phyloP scores from a whole-genome alignment of 2,797 vertebrate species.

The Sebastes reedi region DNA sequence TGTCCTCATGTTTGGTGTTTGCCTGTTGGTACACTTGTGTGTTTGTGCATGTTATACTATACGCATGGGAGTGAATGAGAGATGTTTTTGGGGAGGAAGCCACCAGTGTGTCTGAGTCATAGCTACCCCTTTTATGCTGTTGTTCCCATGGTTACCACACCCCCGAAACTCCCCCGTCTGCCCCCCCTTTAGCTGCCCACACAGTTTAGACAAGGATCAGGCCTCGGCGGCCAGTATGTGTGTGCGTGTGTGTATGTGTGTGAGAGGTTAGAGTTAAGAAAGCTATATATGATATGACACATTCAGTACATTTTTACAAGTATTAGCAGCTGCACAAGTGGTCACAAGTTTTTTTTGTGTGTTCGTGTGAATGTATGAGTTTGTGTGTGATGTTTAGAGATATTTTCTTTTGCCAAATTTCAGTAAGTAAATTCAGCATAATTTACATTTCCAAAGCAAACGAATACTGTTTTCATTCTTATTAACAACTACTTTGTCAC shows the following conservation, averaged over 20 bases:
- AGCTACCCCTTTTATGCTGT: constrained; percentile 40
- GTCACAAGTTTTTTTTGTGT: constrained; percentile 10
- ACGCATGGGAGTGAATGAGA: neutral
- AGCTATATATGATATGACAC: constrained; percentile 8
- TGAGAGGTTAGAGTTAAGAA: constrained; percentile 3
- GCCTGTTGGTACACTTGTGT: neutral
- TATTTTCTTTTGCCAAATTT: neutral
- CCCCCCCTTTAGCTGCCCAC: constrained; percentile 12
- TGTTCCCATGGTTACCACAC: constrained; percentile 69
- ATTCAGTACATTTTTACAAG: constrained; percentile 31
- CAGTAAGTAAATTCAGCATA: no score
- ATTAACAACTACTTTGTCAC: neutral
- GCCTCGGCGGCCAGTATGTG: neutral
- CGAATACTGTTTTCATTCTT: neutral
- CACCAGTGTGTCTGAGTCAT: constrained; percentile 56
- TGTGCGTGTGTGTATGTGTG: neutral
- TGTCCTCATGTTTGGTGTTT: neutral
- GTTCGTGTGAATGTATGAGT: neutral
- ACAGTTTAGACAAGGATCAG: constrained; percentile 48
- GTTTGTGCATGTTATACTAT: neutral
- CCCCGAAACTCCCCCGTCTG: constrained; percentile 2
- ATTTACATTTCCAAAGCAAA: neutral
- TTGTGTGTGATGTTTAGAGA: neutral
- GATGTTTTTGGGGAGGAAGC: constrained; percentile 2
- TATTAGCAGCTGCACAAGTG: constrained; percentile 7